phyloP scores from a whole-genome alignment of 2,797 vertebrate genomes.

The Chiroxiphia lanceolata region DNA sequence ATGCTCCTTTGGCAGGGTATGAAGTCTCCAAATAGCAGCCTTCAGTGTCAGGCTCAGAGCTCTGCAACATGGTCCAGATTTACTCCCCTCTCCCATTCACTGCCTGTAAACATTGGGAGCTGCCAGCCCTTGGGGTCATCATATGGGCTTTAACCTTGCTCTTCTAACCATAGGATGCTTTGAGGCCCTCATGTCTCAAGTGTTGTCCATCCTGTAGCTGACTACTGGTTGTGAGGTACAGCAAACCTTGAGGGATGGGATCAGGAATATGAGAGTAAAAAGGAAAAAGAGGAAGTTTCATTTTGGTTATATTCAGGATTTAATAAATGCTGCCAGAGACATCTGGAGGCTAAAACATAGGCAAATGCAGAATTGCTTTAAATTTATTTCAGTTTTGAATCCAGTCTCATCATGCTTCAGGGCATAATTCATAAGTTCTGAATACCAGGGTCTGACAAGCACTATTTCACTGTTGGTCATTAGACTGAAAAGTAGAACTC shows the following conservation, averaged over 20 bases:
- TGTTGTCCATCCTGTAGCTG: rapidly evolving
- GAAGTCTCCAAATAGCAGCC: not conserved
- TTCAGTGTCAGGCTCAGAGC: not conserved
- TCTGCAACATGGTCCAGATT: not conserved
- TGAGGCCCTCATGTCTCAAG: rapidly evolving
- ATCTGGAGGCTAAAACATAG: not conserved
- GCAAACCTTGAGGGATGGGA: not conserved
- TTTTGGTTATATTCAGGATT: not conserved
- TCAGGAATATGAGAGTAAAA: not conserved
- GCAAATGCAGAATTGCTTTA: not conserved
- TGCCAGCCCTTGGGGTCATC: not conserved
- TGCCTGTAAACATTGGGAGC: not conserved
- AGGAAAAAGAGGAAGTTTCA: not conserved
- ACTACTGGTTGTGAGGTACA: not conserved
- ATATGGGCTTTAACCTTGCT: not conserved
- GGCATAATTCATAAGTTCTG: not conserved
- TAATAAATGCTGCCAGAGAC: not conserved
- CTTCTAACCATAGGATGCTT: not conserved
- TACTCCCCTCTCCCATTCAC: not conserved
- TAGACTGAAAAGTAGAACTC: not conserved
- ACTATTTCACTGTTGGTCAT: not conserved
- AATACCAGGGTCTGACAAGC: not conserved
- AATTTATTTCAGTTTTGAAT: not conserved
- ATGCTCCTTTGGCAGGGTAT: not conserved
- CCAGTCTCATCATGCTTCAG: not conserved